These are phyloP conservation scores for Ophion ellenae DNA, from an alignment of 2,888 invertebrate genomes.

Conservation along the genomic window DNA sequence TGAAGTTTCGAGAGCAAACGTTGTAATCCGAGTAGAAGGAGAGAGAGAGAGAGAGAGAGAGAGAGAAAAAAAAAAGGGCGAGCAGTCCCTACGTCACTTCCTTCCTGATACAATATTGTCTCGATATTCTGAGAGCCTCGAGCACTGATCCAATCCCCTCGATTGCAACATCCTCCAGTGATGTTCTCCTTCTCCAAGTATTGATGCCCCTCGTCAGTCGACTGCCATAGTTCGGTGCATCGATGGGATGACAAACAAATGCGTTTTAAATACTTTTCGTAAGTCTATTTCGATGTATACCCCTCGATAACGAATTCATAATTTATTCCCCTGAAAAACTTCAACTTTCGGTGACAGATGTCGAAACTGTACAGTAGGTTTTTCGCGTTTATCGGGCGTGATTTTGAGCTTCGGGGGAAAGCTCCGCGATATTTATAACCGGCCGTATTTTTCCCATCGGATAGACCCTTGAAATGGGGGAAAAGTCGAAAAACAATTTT, in stretches of 20 bases:
- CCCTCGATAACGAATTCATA: no score
- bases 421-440: no score
- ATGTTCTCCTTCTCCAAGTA: not conserved
- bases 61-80: not conserved
- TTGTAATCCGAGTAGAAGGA: constrained; percentile 54
- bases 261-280: no score
- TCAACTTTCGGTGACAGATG: no score
- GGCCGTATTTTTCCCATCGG: no score
- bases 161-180: not conserved
- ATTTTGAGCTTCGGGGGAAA: no score
- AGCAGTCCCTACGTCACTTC: constrained; percentile 44
- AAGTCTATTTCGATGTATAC: no score
- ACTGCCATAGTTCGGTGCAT: not conserved
- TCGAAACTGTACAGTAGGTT: no score
- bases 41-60: constrained; percentile 6
- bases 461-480: no score
- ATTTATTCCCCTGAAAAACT: no score
- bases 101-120: constrained; percentile 38
- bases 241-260: not conserved
- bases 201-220: constrained; percentile 9
- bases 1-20: constrained; percentile 55
- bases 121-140: constrained; percentile 28
- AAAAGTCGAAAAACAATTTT: no score
- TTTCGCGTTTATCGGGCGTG: no score
- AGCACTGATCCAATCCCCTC: constrained; percentile 47